Conservation (phyloP, 2,797 vertebrate species). For the Choloepus didactylus region DNA sequence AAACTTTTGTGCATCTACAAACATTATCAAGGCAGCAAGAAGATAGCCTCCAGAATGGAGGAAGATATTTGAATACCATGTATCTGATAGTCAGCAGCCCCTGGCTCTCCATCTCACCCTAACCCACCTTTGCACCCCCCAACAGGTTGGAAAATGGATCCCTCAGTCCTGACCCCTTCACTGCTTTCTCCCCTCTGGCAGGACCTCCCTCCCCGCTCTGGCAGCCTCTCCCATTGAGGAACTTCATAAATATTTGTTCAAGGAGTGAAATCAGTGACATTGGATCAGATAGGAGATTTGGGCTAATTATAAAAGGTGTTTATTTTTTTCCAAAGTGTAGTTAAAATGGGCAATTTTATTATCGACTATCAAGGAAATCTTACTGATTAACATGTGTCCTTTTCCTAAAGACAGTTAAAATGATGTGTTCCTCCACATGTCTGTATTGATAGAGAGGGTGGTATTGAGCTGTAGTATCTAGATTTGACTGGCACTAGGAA, state of each 20-base stretch:
- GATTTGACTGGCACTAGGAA: neutral
- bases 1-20: no score
- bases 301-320: constrained; percentile 1
- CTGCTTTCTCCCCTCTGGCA: no score
- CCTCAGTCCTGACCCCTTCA: no score
- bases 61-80: no score
- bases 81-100: no score
- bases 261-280: neutral
- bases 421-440: neutral
- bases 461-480: constrained; percentile 40
- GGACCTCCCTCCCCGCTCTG: no score
- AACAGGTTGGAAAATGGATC: no score
- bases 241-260: neutral
- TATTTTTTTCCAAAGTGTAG: neutral
- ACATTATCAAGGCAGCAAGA: no score
- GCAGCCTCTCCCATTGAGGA: neutral
- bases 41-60: no score
- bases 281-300: constrained; percentile 9
- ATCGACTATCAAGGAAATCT: constrained; percentile 29
- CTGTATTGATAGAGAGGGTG: neutral
- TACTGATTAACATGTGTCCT: constrained; percentile 30
- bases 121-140: no score
- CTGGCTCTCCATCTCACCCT: no score
- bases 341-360: constrained; percentile 51
- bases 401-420: constrained; percentile 43